A percentile compares a stretch with the other conserved stretches of the same genome.
phyloP scores from a whole-genome alignment of 2,113 vertebrate species.

The Ranitomeya variabilis region DNA sequence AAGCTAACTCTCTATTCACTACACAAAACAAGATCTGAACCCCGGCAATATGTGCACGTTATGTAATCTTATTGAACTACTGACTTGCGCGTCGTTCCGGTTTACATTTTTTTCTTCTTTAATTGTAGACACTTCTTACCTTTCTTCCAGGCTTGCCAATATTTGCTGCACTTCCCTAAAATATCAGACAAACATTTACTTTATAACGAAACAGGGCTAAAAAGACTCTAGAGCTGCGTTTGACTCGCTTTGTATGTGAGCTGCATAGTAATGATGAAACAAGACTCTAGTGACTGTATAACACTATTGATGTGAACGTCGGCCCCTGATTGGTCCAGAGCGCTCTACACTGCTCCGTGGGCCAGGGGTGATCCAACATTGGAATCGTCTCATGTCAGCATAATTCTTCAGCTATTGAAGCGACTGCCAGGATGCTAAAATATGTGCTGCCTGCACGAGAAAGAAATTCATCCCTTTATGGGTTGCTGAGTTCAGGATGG shows the following conservation, averaged over 20 bases:
- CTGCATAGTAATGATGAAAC: constrained; percentile 37
- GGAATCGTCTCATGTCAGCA: constrained; percentile 42
- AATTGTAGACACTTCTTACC: neutral
- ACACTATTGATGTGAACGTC: constrained; percentile 28
- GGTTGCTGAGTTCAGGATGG: constrained; percentile 28
- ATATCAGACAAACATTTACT: constrained; percentile 19
- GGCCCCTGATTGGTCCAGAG: constrained; percentile 7
- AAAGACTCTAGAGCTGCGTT: constrained; percentile 25
- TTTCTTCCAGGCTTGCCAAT: neutral
- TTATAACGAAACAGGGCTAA: constrained; percentile 1
- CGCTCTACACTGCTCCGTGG: constrained; percentile 22
- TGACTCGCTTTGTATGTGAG: constrained; percentile 24
- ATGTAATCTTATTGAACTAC: neutral
- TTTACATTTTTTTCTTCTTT: neutral
- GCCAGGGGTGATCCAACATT: constrained; percentile 33
- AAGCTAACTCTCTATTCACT: neutral
- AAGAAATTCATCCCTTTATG: constrained; percentile 37
- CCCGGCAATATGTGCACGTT: neutral
- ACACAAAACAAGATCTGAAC: neutral
- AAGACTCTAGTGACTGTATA: constrained; percentile 27
- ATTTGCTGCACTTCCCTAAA: neutral
- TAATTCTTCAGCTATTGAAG: constrained; percentile 30
- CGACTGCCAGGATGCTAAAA: constrained; percentile 21
- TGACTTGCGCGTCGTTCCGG: neutral
- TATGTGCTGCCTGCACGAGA: constrained; percentile 37